Base-by-base conservation (phyloP, 2,113 vertebrate genomes). In the Cochlearius cochlearius region DNA sequence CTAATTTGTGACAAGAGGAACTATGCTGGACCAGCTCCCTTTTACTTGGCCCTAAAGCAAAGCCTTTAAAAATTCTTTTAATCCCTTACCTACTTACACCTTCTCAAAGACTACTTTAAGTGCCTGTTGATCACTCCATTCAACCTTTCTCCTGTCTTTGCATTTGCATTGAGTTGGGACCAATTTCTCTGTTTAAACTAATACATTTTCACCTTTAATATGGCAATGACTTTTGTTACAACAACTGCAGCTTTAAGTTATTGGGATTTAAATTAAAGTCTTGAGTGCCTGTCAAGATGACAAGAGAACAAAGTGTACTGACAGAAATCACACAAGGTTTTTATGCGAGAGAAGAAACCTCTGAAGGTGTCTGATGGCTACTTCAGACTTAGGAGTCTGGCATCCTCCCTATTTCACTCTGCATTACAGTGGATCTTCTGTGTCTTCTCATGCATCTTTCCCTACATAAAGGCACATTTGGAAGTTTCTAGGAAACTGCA, bases 161-260 rank as follows among this genome's bases (percentile, higher is more conserved):
- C 39, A 74, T 84, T 71, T 93, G 56, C 56, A 62, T 25, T 64
- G 52, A 91, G 34, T 32, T 68, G 27, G 60, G n/a, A 94, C 27
- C 76, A 95, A 59, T 91, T 92, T 85, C 43, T 81, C 73, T 87
- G 41, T 94, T 93, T 90, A 67, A 92, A 75, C 50, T 74, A 89
- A 84, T 84, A 80, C 45, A 72, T 64, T 89, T 59, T 64, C 75
- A 94, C 36, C 36, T 84, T 34, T 88, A 79, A 88, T 90, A 83
- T 21, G 45, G 45, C 55, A 88, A 55, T 69, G 23, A 80, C 9
- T 78, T 82, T 73, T 82, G 52, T 77, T 59, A 71, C 21, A 74
- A 71, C 50, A 91, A 92, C 90, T 38, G 34, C 26, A 92, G 77
- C 59, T 89, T 91, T 34, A 73, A 59, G 11, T 92, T 80, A 66